These are phyloP conservation scores for Lasioglossum villosulum DNA, from an alignment of 2,888 invertebrate genomes.

Conservation along the genomic window DNA sequence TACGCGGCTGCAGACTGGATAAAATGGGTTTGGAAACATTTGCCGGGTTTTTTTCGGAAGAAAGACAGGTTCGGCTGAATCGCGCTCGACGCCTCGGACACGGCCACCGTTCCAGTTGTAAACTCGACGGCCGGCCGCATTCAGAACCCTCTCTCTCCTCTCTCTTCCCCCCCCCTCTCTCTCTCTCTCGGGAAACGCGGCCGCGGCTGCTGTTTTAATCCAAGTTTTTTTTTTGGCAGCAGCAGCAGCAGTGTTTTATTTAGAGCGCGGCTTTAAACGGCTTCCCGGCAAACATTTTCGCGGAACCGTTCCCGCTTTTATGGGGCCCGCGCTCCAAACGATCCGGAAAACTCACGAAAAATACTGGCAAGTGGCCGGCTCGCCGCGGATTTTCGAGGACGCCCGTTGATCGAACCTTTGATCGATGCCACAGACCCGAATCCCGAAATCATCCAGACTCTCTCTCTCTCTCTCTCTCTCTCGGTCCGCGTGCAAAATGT, in stretches of 20 bases:
- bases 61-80: conserved; percentile 48
- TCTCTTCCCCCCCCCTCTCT: too few relatives aligned
- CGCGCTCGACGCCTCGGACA: conserved; percentile 59
- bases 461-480: not conserved
- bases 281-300: conserved; percentile 49
- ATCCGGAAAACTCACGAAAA: conserved; percentile 27
- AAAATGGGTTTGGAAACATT: conserved; percentile 58
- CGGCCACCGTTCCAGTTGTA: conserved; percentile 50
- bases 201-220: conserved; percentile 51
- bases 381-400: conserved; percentile 2
- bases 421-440: not conserved
- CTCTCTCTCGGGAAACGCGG: conserved; percentile 26
- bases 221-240: conserved; percentile 30
- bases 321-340: conserved; percentile 31
- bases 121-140: conserved; percentile 30
- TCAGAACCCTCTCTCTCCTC: not conserved
- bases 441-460: not conserved
- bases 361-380: conserved; percentile 20
- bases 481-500: not conserved
- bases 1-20: conserved; percentile 30
- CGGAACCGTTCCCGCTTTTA: conserved; percentile 53
- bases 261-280: conserved; percentile 59
- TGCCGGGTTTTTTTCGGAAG: conserved; percentile 43
- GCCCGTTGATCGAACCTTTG: conserved; percentile 30
- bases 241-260: conserved; percentile 49